Conservation (phyloP, 2,797 vertebrate species). For the Lagodon rhomboides region DNA sequence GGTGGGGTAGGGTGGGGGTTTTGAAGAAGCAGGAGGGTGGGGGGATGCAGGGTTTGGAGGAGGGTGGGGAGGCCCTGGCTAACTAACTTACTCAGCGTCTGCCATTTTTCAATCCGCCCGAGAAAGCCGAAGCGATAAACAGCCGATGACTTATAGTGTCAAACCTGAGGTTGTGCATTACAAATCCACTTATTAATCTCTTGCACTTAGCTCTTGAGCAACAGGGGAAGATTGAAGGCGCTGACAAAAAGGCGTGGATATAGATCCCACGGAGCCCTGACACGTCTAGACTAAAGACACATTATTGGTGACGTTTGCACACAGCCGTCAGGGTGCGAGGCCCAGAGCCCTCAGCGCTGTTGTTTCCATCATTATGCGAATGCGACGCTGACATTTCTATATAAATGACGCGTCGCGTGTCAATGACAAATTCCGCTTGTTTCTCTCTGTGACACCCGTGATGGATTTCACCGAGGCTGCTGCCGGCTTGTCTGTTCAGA, state of each 20-base stretch:
- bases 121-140: slow-evolving; percentile 79
- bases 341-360: slow-evolving; percentile 72
- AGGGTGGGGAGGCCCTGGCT: slow-evolving; percentile 43
- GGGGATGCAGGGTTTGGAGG: slow-evolving; percentile 1
- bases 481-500: slow-evolving; percentile 66
- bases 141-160: slow-evolving; percentile 82
- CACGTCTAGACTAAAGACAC: slow-evolving; percentile 80
- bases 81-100: slow-evolving; percentile 74
- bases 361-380: slow-evolving; percentile 83
- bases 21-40: background rate
- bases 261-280: slow-evolving; percentile 77
- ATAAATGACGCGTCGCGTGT: slow-evolving; percentile 79
- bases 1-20: background rate
- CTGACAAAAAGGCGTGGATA: slow-evolving; percentile 82
- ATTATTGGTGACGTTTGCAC: slow-evolving; percentile 80
- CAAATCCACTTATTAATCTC: slow-evolving; percentile 84
- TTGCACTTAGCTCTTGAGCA: slow-evolving; percentile 82
- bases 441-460: slow-evolving; percentile 64
- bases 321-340: slow-evolving; percentile 69
- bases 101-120: slow-evolving; percentile 77
- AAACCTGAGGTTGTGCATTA: slow-evolving; percentile 81
- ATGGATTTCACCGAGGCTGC: slow-evolving; percentile 65
- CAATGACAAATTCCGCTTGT: slow-evolving; percentile 78
- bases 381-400: slow-evolving; percentile 80
- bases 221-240: slow-evolving; percentile 76